Evolutionary conservation across 2,113 vertebrate genomes (phyloP).

Genomic region (Pelecanus crispus): DNA sequence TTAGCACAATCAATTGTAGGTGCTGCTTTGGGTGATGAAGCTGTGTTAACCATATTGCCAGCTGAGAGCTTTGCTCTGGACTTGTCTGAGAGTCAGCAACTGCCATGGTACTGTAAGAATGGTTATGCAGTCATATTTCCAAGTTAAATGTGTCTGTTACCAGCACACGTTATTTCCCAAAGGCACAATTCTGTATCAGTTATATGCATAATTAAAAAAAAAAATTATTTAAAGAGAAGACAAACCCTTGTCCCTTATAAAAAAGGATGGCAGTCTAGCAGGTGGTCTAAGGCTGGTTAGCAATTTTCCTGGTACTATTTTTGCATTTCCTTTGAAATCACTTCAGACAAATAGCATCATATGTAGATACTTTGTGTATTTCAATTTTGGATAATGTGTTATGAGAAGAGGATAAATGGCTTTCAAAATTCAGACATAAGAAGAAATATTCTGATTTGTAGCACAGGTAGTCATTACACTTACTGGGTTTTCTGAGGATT

Average conservation of each 20-base stretch:
- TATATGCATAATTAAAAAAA: background rate
- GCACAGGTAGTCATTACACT: background rate
- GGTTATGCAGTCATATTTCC: background rate
- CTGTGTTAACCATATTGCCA: background rate
- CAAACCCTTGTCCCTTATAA: background rate
- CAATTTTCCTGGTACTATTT: slow-evolving; percentile 4
- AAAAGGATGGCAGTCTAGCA: background rate
- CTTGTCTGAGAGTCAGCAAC: background rate
- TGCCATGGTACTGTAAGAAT: background rate
- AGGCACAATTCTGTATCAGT: background rate
- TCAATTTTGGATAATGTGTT: background rate
- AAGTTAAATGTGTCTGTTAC: background rate
- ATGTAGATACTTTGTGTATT: background rate
- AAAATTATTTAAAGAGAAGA: slow-evolving; percentile 1
- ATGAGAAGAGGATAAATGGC: background rate
- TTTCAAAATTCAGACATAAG: background rate
- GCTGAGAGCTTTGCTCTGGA: background rate
- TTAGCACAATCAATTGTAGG: background rate
- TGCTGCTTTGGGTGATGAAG: background rate
- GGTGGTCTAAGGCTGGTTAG: background rate
- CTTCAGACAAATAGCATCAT: background rate
- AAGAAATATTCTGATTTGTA: background rate
- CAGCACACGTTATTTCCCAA: background rate
- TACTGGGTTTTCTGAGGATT: background rate
- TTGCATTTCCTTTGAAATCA: slow-evolving; percentile 15